A percentile compares a stretch with the other conserved stretches of the same genome.
Evolutionary conservation across 2,797 vertebrate genomes (phyloP).

Genomic region (Peromyscus aztecus): DNA sequence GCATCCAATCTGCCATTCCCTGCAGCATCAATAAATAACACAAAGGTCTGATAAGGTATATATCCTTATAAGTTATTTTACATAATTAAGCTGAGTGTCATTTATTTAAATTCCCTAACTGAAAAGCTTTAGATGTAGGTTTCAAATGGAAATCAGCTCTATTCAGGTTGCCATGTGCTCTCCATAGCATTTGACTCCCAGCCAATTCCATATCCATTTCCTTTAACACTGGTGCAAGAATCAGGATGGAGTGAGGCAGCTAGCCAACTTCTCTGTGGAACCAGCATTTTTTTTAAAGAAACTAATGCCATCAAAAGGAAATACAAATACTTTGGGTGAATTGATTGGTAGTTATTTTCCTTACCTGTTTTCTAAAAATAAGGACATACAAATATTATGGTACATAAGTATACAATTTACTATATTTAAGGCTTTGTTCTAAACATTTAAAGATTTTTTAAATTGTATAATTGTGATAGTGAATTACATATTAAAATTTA

Average conservation of each 20-base stretch:
- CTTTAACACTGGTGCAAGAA: not conserved
- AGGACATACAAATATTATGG: not conserved
- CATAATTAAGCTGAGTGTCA: not conserved
- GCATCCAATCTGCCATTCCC: not conserved
- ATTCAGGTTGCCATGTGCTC: not conserved
- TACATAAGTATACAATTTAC: not conserved
- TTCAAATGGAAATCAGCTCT: not conserved
- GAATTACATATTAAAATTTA: not conserved
- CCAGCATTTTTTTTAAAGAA: not conserved
- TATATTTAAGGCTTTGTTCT: not conserved
- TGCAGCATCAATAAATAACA: not conserved
- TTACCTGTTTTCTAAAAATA: constrained; percentile 12
- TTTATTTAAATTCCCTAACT: not conserved
- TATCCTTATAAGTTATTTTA: not conserved
- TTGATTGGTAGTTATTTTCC: constrained; percentile 17
- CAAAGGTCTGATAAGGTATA: not conserved
- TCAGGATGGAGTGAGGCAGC: not conserved
- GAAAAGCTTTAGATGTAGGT: not conserved
- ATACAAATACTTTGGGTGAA: not conserved
- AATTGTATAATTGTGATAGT: not conserved
- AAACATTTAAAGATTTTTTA: not conserved
- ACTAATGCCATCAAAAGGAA: not conserved
- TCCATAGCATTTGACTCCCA: not conserved
- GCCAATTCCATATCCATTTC: not conserved
- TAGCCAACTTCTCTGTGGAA: constrained; percentile 15